Conservation (phyloP, 1,140 invertebrate genomes). For the Drosophila lowei region DNA sequence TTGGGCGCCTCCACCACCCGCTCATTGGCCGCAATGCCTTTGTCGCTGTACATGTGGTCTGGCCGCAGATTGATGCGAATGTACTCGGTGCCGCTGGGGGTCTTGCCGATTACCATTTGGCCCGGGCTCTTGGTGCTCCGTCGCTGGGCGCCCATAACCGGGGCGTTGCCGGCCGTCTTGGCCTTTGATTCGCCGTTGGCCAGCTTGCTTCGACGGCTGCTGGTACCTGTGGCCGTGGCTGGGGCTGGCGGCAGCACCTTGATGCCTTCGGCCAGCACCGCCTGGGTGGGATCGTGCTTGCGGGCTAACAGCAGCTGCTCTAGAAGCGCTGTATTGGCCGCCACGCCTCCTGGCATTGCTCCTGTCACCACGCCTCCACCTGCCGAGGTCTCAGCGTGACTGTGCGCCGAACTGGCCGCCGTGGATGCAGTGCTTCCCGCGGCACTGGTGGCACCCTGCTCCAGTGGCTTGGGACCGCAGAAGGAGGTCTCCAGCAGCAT, state of each 20-base stretch:
- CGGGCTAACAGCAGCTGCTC: slow-evolving; percentile 87
- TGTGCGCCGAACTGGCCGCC: slow-evolving; percentile 55
- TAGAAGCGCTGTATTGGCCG: slow-evolving; percentile 66
- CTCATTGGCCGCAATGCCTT: slow-evolving; percentile 81
- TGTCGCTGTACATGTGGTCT: slow-evolving; percentile 86
- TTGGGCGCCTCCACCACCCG: slow-evolving; percentile 79
- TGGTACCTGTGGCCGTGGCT: slow-evolving; percentile 24
- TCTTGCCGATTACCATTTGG: slow-evolving; percentile 79
- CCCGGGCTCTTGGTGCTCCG: slow-evolving; percentile 75
- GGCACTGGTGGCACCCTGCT: slow-evolving; percentile 76
- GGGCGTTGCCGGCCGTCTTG: slow-evolving; percentile 5
- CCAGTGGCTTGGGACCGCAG: slow-evolving; percentile 91
- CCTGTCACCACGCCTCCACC: slow-evolving; percentile 58
- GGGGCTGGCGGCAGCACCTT: slow-evolving; percentile 62
- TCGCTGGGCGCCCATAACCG: slow-evolving; percentile 55
- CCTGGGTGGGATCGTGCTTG: slow-evolving; percentile 85
- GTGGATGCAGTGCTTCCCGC: slow-evolving; percentile 53
- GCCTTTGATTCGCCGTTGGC: slow-evolving; percentile 39
- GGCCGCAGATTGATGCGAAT: slow-evolving; percentile 88
- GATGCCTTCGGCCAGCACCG: slow-evolving; percentile 85
- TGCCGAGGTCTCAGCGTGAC: slow-evolving; percentile 85
- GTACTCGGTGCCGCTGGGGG: slow-evolving; percentile 84
- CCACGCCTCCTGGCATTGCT: slow-evolving; percentile 37
- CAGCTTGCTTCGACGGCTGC: slow-evolving; percentile 34
- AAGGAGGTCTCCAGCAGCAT: slow-evolving; percentile 95